A percentile compares a stretch with the other conserved stretches of the same genome.
phyloP scores from a whole-genome alignment of 2,113 vertebrate species.

The Lepidothrix coronata region DNA sequence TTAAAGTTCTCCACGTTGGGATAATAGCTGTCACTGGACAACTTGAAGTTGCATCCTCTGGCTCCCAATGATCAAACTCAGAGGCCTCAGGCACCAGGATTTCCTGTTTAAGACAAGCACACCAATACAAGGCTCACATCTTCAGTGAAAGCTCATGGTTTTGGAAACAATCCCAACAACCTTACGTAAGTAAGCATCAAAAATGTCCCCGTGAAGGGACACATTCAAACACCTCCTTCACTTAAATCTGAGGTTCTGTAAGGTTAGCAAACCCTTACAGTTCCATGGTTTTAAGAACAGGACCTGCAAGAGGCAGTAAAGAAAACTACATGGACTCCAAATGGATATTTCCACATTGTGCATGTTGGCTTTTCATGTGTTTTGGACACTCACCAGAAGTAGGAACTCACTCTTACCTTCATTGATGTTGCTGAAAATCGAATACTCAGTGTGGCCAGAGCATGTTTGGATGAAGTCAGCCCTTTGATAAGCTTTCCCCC shows the following conservation, averaged over 20 bases:
- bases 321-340: background rate
- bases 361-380: background rate
- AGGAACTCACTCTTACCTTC: constrained; percentile 77
- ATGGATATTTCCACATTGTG: background rate
- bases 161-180: constrained; percentile 26
- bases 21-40: constrained; percentile 89
- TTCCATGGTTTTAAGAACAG: background rate
- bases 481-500: constrained; percentile 85
- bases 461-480: constrained; percentile 83
- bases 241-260: background rate
- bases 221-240: background rate
- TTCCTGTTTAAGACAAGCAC: constrained; percentile 75
- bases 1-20: constrained; percentile 89
- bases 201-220: background rate
- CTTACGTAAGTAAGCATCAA: background rate
- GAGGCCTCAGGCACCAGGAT: constrained; percentile 90
- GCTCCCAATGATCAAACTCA: constrained; percentile 94
- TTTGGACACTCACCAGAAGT: background rate
- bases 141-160: background rate
- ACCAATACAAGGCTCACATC: background rate
- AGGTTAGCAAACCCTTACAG: background rate
- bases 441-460: constrained; percentile 87
- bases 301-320: background rate
- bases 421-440: constrained; percentile 84
- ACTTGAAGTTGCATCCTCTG: constrained; percentile 80